Base-by-base conservation (phyloP, 2,113 vertebrate genomes). In the Rhinolophus ferrumequinum region DNA sequence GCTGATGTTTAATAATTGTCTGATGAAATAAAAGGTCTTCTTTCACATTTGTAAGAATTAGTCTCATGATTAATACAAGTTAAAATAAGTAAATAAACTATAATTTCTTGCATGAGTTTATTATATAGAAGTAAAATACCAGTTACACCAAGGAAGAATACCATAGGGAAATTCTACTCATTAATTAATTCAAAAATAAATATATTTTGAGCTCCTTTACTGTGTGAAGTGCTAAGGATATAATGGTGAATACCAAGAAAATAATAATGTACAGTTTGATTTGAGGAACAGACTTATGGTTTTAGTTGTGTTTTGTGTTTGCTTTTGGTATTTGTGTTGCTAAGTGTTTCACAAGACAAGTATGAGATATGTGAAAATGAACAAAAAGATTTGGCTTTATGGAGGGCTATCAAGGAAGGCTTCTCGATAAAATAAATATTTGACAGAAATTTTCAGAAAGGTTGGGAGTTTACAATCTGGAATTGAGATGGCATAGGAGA, bases 41-140 rank as follows among this genome's bases (percentile, higher is more conserved):
- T 95, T 58, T 84, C 8, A 94, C 13, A 69, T 90, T 60, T 60
- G 3, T 41, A 14, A 81, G 90, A 77, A 70, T 35, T 76, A 24
- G 41, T 54, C 13, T 79, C 12, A 69, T 60, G 85, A 90, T 73
- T 64, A 47, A 58, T 52, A 50, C 4, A 24, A 85, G 38, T 84
- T 90, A 60, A 93, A 75, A 85, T 88, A 91, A 67, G n/a, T 7
- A 50, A 93, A 75, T 30, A 93, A 66, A 44, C 28, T 69, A 22
- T 38, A 38, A 77, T 73, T 64, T 91, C 6, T 54, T 12, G 3
- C 0, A 19, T 50, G 26, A 50, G 30, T 70, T 75, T 66, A 19
- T n/a, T 47, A 44, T 3, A 35, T 3, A 77, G 22, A 35, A 73
- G 79, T 52, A 87, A 87, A 88, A 90, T 22, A 58, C 19, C 6